These are phyloP conservation scores for Serripes groenlandicus DNA, from an alignment of 2,888 invertebrate species.

Conservation along the genomic window DNA sequence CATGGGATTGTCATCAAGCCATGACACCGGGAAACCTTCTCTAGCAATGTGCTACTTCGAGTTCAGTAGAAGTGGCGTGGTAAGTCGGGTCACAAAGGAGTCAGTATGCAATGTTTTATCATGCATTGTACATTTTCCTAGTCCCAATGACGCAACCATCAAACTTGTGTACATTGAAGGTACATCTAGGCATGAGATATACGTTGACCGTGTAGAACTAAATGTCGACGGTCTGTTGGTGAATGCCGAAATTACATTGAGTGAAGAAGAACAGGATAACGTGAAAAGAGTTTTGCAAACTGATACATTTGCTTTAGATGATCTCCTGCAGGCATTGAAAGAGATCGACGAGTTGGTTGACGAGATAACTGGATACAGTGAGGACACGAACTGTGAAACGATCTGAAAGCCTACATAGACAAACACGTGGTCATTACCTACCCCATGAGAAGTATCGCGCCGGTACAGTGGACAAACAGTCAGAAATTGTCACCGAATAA, in stretches of 20 bases:
- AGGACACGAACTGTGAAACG: slow-evolving; percentile 5
- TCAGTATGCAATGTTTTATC: not conserved
- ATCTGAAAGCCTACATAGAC: not conserved
- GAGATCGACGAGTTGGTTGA: too few relatives aligned
- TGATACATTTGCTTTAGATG: not conserved
- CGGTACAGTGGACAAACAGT: slow-evolving; percentile 3
- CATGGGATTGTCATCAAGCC: not conserved
- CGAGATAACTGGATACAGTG: not conserved
- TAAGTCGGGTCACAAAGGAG: not conserved
- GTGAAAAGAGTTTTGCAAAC: not conserved
- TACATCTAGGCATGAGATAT: not conserved
- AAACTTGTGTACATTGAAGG: not conserved
- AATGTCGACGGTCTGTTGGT: not conserved
- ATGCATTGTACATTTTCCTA: not conserved
- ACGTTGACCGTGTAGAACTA: not conserved
- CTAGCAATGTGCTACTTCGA: slow-evolving; percentile 9
- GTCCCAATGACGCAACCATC: not conserved
- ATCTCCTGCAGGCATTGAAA: not conserved
- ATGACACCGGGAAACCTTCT: not conserved
- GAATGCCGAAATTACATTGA: not conserved
- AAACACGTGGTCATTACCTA: not conserved
- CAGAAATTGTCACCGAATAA: not conserved
- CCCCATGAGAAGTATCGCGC: not conserved
- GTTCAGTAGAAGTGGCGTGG: not conserved
- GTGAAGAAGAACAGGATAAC: not conserved